Conservation (phyloP, 2,113 vertebrate species). For the Syrrhaptes paradoxus region DNA sequence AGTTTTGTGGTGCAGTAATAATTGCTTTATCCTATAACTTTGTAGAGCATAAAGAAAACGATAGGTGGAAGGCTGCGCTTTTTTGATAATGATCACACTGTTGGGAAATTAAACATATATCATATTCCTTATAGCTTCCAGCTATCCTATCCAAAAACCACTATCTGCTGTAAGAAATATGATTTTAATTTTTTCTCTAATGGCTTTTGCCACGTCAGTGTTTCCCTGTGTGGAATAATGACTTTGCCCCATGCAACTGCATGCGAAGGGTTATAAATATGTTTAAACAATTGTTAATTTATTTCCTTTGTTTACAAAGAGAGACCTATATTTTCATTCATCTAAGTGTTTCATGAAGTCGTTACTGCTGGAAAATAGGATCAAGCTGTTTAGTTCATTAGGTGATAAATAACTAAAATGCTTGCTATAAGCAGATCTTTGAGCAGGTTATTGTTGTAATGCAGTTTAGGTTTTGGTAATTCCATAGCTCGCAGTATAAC, state of each 20-base stretch:
- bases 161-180: conserved; percentile 24
- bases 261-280: neutral
- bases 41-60: neutral
- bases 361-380: neutral
- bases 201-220: neutral
- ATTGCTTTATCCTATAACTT: neutral
- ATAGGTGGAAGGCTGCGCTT: neutral
- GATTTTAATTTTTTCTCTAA: conserved; percentile 38
- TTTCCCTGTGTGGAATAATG: conserved; percentile 16
- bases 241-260: neutral
- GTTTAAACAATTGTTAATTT: neutral
- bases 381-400: conserved; percentile 22
- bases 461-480: neutral
- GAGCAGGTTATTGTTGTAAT: neutral
- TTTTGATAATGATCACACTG: conserved; percentile 19
- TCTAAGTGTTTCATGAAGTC: neutral
- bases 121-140: neutral
- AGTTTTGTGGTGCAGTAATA: neutral
- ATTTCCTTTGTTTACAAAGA: neutral
- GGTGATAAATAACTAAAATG: conserved; percentile 42
- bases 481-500: neutral
- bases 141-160: neutral
- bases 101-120: conserved; percentile 50
- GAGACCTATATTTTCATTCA: neutral
- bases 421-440: neutral